These are phyloP conservation scores for Propsilocerus akamusi DNA, from an alignment of 1,140 invertebrate species.

Conservation along the genomic window DNA sequence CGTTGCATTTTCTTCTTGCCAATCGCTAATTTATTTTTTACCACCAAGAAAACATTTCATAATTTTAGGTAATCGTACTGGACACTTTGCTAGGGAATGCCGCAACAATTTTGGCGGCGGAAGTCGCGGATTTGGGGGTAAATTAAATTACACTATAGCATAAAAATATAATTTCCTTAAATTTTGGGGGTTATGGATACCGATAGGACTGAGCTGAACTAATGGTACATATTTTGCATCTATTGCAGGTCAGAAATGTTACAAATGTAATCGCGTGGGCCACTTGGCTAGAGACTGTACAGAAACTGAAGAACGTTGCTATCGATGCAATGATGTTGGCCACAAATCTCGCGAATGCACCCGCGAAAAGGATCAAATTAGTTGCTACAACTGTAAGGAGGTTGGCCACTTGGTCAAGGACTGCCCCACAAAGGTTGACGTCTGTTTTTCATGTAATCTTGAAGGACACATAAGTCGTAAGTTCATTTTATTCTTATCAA, in stretches of 20 bases:
- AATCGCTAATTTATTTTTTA: not conserved
- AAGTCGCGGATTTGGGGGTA: conserved; percentile 29
- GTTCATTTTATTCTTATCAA: conserved; percentile 28
- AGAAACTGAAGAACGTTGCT: conserved; percentile 68
- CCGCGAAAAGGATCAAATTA: conserved; percentile 56
- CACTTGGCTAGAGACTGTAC: conserved; percentile 87
- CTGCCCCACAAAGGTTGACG: conserved; percentile 45
- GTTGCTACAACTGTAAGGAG: conserved; percentile 79
- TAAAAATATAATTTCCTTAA: not conserved
- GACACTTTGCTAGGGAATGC: conserved; percentile 74
- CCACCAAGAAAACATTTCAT: not conserved
- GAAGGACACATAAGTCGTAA: conserved; percentile 75
- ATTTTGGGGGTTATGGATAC: not conserved
- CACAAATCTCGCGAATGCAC: conserved; percentile 82
- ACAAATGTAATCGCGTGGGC: conserved; percentile 85
- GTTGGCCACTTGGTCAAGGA: conserved; percentile 72
- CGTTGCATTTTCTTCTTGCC: not conserved
- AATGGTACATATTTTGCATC: conserved; percentile 7
- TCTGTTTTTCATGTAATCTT: conserved; percentile 80
- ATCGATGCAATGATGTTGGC: conserved; percentile 57
- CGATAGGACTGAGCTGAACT: not conserved
- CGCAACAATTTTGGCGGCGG: conserved; percentile 40
- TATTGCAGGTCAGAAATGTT: conserved; percentile 62
- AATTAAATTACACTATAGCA: conserved; percentile 17
- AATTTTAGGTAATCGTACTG: conserved; percentile 45